phyloP scores from a whole-genome alignment of 2,797 vertebrate genomes.

The Alauda arvensis region DNA sequence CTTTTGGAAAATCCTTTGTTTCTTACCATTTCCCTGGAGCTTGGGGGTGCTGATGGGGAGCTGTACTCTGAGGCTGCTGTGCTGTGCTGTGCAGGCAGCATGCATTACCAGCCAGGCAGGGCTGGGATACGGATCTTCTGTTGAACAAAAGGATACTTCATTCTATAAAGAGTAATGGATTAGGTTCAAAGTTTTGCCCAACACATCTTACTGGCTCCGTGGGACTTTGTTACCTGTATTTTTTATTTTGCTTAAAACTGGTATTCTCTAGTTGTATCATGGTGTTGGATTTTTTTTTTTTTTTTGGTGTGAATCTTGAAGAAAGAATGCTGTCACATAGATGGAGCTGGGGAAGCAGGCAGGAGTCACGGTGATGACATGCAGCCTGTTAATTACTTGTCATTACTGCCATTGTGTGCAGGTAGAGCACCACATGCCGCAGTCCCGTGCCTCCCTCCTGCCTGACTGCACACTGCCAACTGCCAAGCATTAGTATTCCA shows the following conservation, averaged over 20 bases:
- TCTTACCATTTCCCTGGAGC: neutral
- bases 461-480: neutral
- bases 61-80: neutral
- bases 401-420: neutral
- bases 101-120: neutral
- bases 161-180: neutral
- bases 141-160: neutral
- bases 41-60: neutral
- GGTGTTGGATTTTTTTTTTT: too few relatives aligned
- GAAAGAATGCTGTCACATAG: neutral
- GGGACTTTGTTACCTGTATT: neutral
- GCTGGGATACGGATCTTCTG: neutral
- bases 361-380: neutral
- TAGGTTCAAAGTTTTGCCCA: neutral
- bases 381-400: constrained; percentile 19
- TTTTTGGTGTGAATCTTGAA: neutral
- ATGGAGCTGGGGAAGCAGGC: neutral
- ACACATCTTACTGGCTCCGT: neutral
- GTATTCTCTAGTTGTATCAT: neutral
- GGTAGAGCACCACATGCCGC: neutral
- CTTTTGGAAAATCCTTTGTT: neutral
- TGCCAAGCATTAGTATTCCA: constrained; percentile 2
- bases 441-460: neutral
- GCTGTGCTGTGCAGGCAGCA: neutral
- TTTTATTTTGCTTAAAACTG: neutral